Evolutionary conservation across 53 echinoderm and acorn worm species (phyloP), one percentile per base, ranked within the genome.

Genomic region (Astropecten irregularis): DNA sequence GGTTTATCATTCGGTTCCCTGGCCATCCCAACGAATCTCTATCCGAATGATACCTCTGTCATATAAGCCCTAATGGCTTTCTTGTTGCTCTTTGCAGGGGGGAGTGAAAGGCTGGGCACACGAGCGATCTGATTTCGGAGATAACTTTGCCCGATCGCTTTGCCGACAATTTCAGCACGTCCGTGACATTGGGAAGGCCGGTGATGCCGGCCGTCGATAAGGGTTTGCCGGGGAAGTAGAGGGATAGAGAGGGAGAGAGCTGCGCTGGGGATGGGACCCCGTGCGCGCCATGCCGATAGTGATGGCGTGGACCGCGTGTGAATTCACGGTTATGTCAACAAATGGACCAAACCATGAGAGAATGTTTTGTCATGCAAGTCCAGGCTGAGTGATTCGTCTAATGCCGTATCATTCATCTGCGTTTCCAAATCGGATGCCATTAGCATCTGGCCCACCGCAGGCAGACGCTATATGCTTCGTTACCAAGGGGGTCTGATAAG

Each of bases 251-350:
- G n/a, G n/a, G n/a, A n/a, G n/a, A n/a, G n/a, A n/a, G n/a, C n/a
- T n/a, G n/a, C n/a, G n/a, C n/a, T n/a, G n/a, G n/a, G n/a, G n/a
- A n/a, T n/a, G n/a, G n/a, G n/a, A n/a, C n/a, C n/a, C n/a, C n/a
- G n/a, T n/a, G n/a, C n/a, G n/a, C n/a, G n/a, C n/a, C n/a, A n/a
- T n/a, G n/a, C n/a, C n/a, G n/a, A n/a, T n/a, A n/a, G n/a, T n/a
- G n/a, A n/a, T n/a, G n/a, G n/a, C n/a, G n/a, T n/a, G n/a, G n/a
- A n/a, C n/a, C n/a, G n/a, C n/a, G n/a, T n/a, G 1, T 32, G 52
- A 71, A 52, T 71, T 71, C 71, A 71, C 71, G 50, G 71, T 51
- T 71, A 51, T 71, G 71, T 71, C 71, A 71, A 71, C 71, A 71
- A 71, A 71, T 71, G 51, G 71, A 21, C 69, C 71, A 71, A 50